phyloP scores from a whole-genome alignment of 2,113 vertebrate species.

The Hiodon alosoides region DNA sequence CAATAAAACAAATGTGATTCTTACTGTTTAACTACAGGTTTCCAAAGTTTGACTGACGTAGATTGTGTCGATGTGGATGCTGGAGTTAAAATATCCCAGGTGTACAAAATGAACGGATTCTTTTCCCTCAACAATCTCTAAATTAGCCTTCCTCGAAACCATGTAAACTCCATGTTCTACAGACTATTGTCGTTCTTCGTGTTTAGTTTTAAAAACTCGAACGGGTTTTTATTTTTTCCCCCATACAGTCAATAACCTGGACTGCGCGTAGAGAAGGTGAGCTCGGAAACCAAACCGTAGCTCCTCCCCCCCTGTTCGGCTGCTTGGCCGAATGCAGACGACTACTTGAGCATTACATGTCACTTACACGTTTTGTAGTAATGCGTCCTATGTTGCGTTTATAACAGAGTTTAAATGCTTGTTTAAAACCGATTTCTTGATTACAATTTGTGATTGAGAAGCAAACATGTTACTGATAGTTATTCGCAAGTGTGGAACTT shows the following conservation, averaged over 20 bases:
- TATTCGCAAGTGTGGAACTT: too few species aligned
- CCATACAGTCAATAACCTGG: constrained; percentile 7
- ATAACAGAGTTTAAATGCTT: too few species aligned
- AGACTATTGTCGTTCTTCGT: background rate
- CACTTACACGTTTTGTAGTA: too few species aligned
- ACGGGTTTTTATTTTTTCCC: background rate
- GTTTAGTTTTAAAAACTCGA: background rate
- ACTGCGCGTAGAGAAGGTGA: constrained; percentile 8
- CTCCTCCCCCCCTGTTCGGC: constrained; percentile 11
- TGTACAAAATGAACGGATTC: background rate
- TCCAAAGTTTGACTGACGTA: too few species aligned
- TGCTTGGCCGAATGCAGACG: background rate
- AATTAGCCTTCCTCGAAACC: background rate
- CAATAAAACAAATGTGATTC: background rate
- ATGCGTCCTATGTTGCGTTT: too few species aligned
- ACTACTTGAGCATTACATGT: background rate
- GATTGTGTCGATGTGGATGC: background rate
- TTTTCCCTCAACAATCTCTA: background rate
- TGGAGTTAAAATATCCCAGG: constrained; percentile 3
- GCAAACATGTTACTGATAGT: too few species aligned
- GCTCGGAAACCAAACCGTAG: background rate
- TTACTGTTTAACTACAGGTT: background rate
- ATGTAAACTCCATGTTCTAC: background rate
- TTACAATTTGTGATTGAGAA: too few species aligned
- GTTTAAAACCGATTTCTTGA: too few species aligned